Evolutionary conservation across 1,140 invertebrate species (phyloP).

Genomic region (Calosoma granatense): DNA sequence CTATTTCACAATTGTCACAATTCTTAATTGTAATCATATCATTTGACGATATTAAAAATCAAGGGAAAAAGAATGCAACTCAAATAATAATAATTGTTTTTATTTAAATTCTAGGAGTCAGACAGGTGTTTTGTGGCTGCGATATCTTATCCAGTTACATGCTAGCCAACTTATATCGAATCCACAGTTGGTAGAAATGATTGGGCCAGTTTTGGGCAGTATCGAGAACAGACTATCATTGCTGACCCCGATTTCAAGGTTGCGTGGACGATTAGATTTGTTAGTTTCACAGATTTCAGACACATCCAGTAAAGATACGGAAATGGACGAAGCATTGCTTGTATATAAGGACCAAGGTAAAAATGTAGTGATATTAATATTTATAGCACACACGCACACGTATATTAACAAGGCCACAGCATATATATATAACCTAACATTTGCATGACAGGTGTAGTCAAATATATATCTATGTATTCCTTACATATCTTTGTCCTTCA

Average conservation of each 20-base stretch:
- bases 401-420: conserved; percentile 1
- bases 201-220: conserved; percentile 47
- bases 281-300: conserved; percentile 43
- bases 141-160: conserved; percentile 45
- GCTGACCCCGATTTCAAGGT: conserved; percentile 41
- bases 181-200: conserved; percentile 40
- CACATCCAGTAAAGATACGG: conserved; percentile 28
- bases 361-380: conserved; percentile 14
- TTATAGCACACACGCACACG: neutral
- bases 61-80: neutral
- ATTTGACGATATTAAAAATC: neutral
- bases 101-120: conserved; percentile 44
- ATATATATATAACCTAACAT: neutral
- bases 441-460: neutral
- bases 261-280: conserved; percentile 47
- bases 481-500: conserved; percentile 8
- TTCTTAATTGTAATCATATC: conserved; percentile 10
- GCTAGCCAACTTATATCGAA: conserved; percentile 50
- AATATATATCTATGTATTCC: conserved; percentile 6
- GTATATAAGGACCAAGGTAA: conserved; percentile 49
- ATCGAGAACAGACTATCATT: conserved; percentile 45
- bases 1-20: conserved; percentile 2
- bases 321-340: conserved; percentile 39
- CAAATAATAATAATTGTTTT: conserved; percentile 12
- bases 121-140: conserved; percentile 49